Conservation (phyloP, 2,888 invertebrate species). For the Melanostoma mellinum region DNA sequence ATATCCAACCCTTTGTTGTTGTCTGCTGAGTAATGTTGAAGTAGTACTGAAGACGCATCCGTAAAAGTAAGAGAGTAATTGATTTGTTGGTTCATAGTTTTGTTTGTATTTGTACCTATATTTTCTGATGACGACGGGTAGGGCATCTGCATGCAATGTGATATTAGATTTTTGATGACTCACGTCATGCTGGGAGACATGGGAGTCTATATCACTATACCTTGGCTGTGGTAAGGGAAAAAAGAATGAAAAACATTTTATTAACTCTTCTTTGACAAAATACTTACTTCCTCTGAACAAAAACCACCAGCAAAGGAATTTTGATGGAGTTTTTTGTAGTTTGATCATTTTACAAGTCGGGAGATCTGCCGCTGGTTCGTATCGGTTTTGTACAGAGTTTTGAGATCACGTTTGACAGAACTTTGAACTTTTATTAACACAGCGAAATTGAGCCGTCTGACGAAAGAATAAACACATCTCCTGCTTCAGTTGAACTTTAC, state of each 20-base stretch:
- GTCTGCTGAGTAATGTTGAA: background rate
- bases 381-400: background rate
- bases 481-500: too few relatives aligned
- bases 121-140: background rate
- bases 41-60: conserved; percentile 64
- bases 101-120: conserved; percentile 19
- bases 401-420: background rate
- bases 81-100: conserved; percentile 21
- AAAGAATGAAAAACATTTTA: background rate
- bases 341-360: conserved; percentile 13
- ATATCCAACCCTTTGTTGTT: conserved; percentile 61
- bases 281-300: conserved; percentile 21
- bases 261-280: background rate
- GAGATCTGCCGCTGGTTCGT: background rate
- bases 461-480: too few relatives aligned
- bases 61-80: conserved; percentile 68
- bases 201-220: background rate
- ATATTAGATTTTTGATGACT: too few relatives aligned
- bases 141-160: background rate
- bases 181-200: too few relatives aligned
- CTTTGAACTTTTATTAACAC: background rate
- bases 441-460: too few relatives aligned
- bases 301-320: background rate
- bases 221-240: background rate
- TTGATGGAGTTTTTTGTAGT: conserved; percentile 3